Evolutionary conservation across 2,797 vertebrate genomes (phyloP), one percentile per base, ranked within the genome.

Genomic region (Microctenopoma stevenorrisi): DNA sequence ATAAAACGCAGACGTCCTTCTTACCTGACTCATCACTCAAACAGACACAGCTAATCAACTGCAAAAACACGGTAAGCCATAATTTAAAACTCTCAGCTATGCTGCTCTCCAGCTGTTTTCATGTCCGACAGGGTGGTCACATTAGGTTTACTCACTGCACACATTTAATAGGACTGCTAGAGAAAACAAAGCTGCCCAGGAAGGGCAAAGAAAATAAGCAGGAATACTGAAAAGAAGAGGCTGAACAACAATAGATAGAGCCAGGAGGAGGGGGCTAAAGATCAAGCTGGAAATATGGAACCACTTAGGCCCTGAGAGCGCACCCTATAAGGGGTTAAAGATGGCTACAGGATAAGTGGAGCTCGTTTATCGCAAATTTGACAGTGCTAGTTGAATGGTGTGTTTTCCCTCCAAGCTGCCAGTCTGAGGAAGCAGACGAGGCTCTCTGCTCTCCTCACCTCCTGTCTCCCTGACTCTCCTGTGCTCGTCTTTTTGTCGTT

Each of bases 291-390:
- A 79, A 88, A 89, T 88, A 38, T 87, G 90, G 88, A 87, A 89
- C 54, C 86, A 91, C 83, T 91, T 90, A 89, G 62, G 72, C 25
- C 58, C 57, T 10, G 49, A 57, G 77, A 56, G 67, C n/a, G 10
- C 64, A 26, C 62, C 85, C 73, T 61, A 52, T 72, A 78, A 90
- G 90, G 91, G 86, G 91, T 91, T 93, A 92, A 93, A 88, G 88
- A 86, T 91, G 88, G 73, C 85, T 69, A 74, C 43, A 67, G 87
- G 87, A 90, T 89, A 91, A 92, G 88, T 88, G 85, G 80, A 79
- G 86, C 83, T 86, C 75, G 81, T 91, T 87, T 89, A 87, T 89
- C 59, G 83, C 84, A 87, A 85, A 90, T 88, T 87, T 89, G 85
- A 90, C 83, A 85, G 82, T 68, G 78, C 79, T 83, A 79, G 88